Base-by-base conservation (phyloP, 2,888 invertebrate species). In the Stictocephala bisonia region DNA sequence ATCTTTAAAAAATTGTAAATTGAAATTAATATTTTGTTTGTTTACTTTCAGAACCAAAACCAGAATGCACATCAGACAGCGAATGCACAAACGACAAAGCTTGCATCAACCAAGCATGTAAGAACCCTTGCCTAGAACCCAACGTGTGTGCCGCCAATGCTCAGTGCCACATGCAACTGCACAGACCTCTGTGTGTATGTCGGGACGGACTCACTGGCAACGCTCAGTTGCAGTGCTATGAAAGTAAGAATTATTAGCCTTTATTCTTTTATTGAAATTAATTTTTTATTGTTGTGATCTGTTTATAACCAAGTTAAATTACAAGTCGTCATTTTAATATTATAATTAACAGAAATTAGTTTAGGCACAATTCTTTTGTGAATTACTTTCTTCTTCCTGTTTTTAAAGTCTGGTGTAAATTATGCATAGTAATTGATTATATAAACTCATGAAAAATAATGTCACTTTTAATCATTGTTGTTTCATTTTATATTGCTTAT, bases 61-160 rank as follows among this genome's bases (percentile, higher is more conserved):
- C 92, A 0, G 95, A 95, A 84, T 95, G 95, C 82, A 84, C 86
- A 22, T 88, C 87, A 76, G 93, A 95, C 81, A 87, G 87, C 0
- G 93, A 96, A 48, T 96, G 96, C 81, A 86, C 91, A 0, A 93
- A 93, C 77, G 91, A 93, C 80, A 91, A 93, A 80, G 91, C 94
- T 0, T 96, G 96, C 82, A 88, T 93, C 71, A 91, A 93, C 81
- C 86, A 89, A 75, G 88, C 86, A 76, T 95, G 95, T 81, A 85
- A 87, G 44, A 90, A 92, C 81, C 94, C 95, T 6, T 96, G 96
- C 81, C 85, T 86, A 3, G 88, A 90, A 13, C 85, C 87, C 75
- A 88, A 87, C 75, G 87, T 90, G 72, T 95, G 95, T 80, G 94
- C 93, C 3, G 85, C 87, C 68, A 93, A 94, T 81, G 91, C 94